These are phyloP conservation scores for Xyrauchen texanus DNA, from an alignment of 2,113 vertebrate species.

Conservation along the genomic window DNA sequence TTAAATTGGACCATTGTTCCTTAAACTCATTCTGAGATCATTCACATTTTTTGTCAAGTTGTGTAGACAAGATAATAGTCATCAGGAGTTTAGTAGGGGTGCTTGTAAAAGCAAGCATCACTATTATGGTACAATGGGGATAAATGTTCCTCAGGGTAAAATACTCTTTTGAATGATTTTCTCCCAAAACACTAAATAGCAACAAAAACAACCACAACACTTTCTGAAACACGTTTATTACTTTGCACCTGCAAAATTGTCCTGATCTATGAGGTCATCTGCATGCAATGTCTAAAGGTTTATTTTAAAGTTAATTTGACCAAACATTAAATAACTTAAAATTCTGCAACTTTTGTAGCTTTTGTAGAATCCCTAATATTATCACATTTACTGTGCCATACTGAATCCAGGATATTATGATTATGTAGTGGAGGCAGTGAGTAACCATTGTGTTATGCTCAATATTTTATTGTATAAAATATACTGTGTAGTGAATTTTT, in stretches of 20 bases:
- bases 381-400: constrained; percentile 11
- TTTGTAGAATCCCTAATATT: neutral
- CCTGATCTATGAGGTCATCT: no score
- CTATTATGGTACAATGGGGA: no score
- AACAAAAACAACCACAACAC: no score
- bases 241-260: no score
- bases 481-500: constrained; percentile 9
- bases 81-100: neutral
- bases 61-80: neutral
- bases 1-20: neutral
- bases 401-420: constrained; percentile 12
- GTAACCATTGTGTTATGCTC: neutral
- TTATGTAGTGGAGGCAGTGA: constrained; percentile 1
- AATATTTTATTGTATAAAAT: constrained; percentile 11
- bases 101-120: neutral
- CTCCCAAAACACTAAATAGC: no score
- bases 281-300: no score
- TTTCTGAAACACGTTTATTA: no score
- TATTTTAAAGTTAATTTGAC: no score
- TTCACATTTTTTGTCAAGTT: neutral
- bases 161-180: no score
- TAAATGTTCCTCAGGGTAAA: no score
- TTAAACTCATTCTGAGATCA: neutral
- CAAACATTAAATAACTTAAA: no score
- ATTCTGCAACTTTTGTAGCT: no score